Conservation (phyloP, 53 echinoderm and acorn worm species). For the Patiria pectinifera region DNA sequence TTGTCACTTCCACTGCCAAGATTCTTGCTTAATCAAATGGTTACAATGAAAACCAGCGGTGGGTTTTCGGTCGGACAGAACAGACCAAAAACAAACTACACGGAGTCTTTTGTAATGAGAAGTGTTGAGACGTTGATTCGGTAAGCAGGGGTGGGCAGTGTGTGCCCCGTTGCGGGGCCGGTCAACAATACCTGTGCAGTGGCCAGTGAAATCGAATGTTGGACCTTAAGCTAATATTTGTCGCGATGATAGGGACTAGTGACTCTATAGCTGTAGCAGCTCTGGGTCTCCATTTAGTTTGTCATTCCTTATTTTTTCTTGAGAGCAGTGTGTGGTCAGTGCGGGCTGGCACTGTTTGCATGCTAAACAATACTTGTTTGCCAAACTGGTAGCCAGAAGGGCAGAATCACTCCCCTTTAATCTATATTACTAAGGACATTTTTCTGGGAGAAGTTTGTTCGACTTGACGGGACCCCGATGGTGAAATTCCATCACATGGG, state of each 20-base stretch:
- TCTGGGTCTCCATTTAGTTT: too few species aligned
- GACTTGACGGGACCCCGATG: background rate
- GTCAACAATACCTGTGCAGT: background rate
- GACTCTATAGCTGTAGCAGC: too few species aligned
- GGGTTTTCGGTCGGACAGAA: background rate
- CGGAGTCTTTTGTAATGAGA: background rate
- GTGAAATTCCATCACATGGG: background rate
- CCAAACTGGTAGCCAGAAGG: constrained; percentile 12
- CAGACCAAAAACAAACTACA: background rate
- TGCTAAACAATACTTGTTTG: constrained; percentile 13
- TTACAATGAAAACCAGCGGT: background rate
- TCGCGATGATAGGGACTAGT: background rate
- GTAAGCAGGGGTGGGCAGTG: background rate
- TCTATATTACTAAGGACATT: background rate
- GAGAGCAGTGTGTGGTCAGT: background rate
- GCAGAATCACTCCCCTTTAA: background rate
- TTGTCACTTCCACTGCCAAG: background rate
- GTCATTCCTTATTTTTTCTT: background rate
- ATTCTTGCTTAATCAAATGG: background rate
- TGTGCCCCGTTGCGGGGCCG: background rate
- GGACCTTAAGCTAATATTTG: background rate
- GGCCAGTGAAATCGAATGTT: background rate
- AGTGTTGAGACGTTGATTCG: background rate
- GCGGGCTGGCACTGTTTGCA: background rate
- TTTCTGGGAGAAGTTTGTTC: background rate